Base-by-base conservation (phyloP, 2,113 vertebrate genomes). In the Galemys pyrenaicus region DNA sequence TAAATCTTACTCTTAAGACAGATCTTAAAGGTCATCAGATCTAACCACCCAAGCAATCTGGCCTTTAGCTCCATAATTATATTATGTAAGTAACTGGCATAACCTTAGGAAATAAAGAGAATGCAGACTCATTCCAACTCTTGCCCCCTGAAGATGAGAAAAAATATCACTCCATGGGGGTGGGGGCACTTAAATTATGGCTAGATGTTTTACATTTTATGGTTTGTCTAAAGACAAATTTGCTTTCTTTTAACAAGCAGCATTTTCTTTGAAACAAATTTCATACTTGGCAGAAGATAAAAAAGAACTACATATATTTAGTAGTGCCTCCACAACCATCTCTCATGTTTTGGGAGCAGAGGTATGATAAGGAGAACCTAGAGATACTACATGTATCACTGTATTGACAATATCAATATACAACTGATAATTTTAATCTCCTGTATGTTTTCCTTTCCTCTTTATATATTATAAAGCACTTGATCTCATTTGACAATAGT, bases 161-260 rank as follows among this genome's bases (percentile, higher is more conserved):
- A 49, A 81, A 86, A 64, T 13, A n/a, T 80, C 16, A 46, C 49
- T 71, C 35, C 22, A 46, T 81, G 30, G 44, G 28, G 51, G 83
- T 8, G 32, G 20, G 26, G 58, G 24, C 13, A n/a, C 32, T 70
- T 37, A 77, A 35, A 65, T 81, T 17, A 44, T 75, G 26, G 16
- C 30, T 83, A 73, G 12, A 35, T 81, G 22, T 37, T 60, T 88
- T 17, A 71, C 17, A 12, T 71, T 85, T 79, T 87, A 32, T 41
- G 9, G 30, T 58, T 84, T 58, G 1, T 73, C 68, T 68, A 80
- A 94, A 56, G 20, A 67, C n/a, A 89, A 54, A 75, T 54, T 79
- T 89, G 2, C 44, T 93, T 89, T 90, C 71, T 78, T 94, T 87
- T 87, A 83, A 74, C 75, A 58, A 92, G 77, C 19, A 87, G 6